phyloP scores from a whole-genome alignment of 53 echinoderm and acorn worm species.

The Echinarachnius parma region DNA sequence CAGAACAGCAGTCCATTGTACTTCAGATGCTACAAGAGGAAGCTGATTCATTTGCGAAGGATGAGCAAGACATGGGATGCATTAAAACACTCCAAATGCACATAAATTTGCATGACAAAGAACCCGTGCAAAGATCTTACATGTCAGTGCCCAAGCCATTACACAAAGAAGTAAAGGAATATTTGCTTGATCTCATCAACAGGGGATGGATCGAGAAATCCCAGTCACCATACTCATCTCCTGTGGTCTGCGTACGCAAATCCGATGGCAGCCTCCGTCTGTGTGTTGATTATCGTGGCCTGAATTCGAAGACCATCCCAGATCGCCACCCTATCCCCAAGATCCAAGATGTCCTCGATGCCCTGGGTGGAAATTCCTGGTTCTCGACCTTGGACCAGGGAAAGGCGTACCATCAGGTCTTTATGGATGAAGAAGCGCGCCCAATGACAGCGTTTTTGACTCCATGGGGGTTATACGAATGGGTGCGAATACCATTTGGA shows the following conservation, averaged over 20 bases:
- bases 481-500: slow-evolving; percentile 70
- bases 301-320: slow-evolving; percentile 61
- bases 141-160: slow-evolving; percentile 44
- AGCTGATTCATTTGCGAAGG: slow-evolving; percentile 30
- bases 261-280: slow-evolving; percentile 65
- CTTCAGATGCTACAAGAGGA: too few species aligned
- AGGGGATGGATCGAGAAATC: slow-evolving; percentile 64
- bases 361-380: slow-evolving; percentile 60
- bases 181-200: slow-evolving; percentile 53
- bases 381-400: slow-evolving; percentile 67
- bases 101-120: slow-evolving; percentile 43
- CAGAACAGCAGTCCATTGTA: too few species aligned
- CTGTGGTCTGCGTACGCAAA: slow-evolving; percentile 75
- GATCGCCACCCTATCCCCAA: slow-evolving; percentile 76
- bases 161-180: slow-evolving; percentile 40
- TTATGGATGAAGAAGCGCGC: slow-evolving; percentile 47
- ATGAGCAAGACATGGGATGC: slow-evolving; percentile 45
- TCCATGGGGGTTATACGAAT: slow-evolving; percentile 79
- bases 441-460: slow-evolving; percentile 67
- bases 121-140: slow-evolving; percentile 57
- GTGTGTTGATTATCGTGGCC: slow-evolving; percentile 61
- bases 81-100: slow-evolving; percentile 43
- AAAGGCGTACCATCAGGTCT: slow-evolving; percentile 68
- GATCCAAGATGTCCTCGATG: slow-evolving; percentile 66
- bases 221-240: slow-evolving; percentile 60